Base-by-base conservation (phyloP, 1,140 invertebrate genomes). In the Reticulitermes speratus region DNA sequence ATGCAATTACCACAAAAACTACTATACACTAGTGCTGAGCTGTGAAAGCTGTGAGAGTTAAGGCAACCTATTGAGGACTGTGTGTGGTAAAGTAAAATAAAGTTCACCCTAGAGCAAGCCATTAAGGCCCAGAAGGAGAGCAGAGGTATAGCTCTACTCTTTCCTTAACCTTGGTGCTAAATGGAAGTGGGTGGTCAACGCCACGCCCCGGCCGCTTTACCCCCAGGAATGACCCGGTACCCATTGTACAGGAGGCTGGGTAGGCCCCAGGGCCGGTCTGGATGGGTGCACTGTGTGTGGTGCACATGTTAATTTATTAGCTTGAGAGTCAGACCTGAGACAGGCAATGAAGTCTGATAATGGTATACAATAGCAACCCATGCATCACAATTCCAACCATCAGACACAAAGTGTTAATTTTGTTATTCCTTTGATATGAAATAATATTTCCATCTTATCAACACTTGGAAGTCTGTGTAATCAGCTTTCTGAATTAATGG, bases 351-450 rank as follows among this genome's bases (percentile, higher is more conserved):
- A 75, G 1, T 75, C 25, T 75, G 25, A 75, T 25, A 9, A 1
- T 65, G 25, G 25, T 65, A 23, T 65, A 65, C 21, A 12, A 65
- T 19, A 65, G 59, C 59, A 65, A 11, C 2, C 9, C n/a, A 75
- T 75, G 65, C 65, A 75, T 0, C 65, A 16, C 5, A 55, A 14
- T 75, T 11, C 11, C 25, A 75, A 75, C n/a, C 14, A 75, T 75
- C n/a, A 75, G 65, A 75, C 14, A 75, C 65, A 75, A 75, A 75
- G 25, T 75, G 65, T 30, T 8, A 75, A 75, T 75, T 14, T 16
- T 75, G 65, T 30, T 75, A 75, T 75, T 75, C 65, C 65, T 75
- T 75, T 75, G n/a, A 75, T 75, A n/a, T 75, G 9, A 75, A 75
- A 75, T n/a, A 69, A 16, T 75, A 75, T 75, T 75, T 75, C n/a